Evolutionary conservation across 2,113 vertebrate genomes (phyloP), one percentile per base, ranked within the genome.

Genomic region (Ariopsis seemanni): DNA sequence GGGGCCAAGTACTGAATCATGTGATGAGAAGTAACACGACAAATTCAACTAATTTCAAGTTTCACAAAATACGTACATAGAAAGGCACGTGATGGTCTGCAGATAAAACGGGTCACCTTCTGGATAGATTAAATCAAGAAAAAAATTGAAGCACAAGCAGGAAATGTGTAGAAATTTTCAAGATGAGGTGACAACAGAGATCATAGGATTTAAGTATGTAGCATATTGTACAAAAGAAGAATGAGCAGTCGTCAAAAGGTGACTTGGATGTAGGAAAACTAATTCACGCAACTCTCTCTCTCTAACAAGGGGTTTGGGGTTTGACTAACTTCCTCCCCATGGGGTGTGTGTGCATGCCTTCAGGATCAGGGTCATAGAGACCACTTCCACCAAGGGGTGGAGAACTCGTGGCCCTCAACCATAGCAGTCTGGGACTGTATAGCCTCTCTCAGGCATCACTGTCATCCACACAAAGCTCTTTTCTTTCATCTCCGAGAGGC

Each of bases 361-460:
- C 88, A 88, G 93, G 93, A 93, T 91, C 92, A 89, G 90, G 91
- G 92, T 93, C 91, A 91, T 92, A 90, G 91, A 92, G 92, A 93
- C 91, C 91, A 91, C 92, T 91, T 94, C 92, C 89, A 90, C 88
- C 82, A 52, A 83, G 20, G 27, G 83, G n/a, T 86, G 78, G 81
- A 82, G 79, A 63, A 75, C 82, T 53, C 4, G 30, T 55, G 72
- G 81, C 71, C 79, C 63, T 69, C 34, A 72, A 60, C 42, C 78
- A 42, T 55, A 52, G 84, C 83, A 72, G 80, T 69, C 84, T 81
- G 74, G 77, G 77, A 83, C 86, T 83, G 71, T 42, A 72, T 12
- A 80, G 75, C 48, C 71, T 84, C 87, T 84, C 80, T 85, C 60
- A 86, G 89, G 81, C 89, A 86, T 84, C 74, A 75, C 87, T 86